Percentiles rank a stretch among this genome's conserved stretches.
Evolutionary conservation across 2,113 vertebrate genomes (phyloP).

Genomic region (Gadus macrocephalus): DNA sequence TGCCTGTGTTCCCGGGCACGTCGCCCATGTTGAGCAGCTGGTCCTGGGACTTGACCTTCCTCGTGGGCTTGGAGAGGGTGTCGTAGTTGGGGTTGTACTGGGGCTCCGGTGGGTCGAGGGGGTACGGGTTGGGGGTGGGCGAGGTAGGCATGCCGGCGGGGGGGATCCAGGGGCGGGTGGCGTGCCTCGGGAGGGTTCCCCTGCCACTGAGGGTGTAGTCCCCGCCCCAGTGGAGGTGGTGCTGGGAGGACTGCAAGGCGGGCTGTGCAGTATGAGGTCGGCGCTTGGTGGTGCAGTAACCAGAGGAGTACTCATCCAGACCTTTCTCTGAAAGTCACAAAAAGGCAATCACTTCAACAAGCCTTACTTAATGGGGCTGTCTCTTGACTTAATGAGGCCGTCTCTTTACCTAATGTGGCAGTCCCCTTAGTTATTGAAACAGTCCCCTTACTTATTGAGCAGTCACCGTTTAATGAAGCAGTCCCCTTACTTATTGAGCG

Average conservation of each 20-base stretch:
- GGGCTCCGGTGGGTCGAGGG: constrained; percentile 71
- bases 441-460: too few species aligned
- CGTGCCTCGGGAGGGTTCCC: constrained; percentile 83
- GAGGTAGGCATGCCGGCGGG: constrained; percentile 75
- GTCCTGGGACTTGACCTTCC: constrained; percentile 86
- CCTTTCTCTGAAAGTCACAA: constrained; percentile 75
- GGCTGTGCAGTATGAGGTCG: constrained; percentile 76
- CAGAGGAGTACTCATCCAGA: constrained; percentile 84
- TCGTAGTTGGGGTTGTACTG: constrained; percentile 75
- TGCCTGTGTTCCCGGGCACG: constrained; percentile 68
- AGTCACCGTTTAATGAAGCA: too few species aligned
- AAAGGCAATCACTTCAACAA: constrained; percentile 34
- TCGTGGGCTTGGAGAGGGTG: constrained; percentile 75
- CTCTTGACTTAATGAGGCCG: too few species aligned
- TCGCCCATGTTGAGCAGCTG: constrained; percentile 77
- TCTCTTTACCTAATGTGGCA: too few species aligned
- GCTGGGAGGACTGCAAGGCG: constrained; percentile 75
- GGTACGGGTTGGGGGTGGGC: constrained; percentile 76
- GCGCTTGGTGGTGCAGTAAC: constrained; percentile 86
- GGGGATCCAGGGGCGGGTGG: constrained; percentile 75
- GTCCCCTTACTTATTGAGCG: too few species aligned
- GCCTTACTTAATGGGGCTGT: too few species aligned
- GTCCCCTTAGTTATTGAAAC: too few species aligned
- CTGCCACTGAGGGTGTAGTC: constrained; percentile 77
- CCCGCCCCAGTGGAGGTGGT: constrained; percentile 77